phyloP scores from a whole-genome alignment of 2,113 vertebrate species.

The Eudyptes chrysolophus region DNA sequence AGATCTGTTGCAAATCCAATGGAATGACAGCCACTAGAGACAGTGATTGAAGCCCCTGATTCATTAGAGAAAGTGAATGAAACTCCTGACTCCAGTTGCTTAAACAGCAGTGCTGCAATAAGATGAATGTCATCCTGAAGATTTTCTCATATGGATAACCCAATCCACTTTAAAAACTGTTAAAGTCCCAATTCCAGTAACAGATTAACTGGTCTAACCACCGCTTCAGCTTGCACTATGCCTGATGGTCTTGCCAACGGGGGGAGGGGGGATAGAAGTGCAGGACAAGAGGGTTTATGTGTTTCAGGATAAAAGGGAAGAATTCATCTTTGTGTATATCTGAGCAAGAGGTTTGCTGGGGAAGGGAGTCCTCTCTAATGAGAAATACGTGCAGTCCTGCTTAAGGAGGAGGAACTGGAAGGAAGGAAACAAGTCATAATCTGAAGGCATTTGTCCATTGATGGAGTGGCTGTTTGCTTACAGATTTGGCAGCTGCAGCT shows the following conservation, averaged over 20 bases:
- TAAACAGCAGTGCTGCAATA: background rate
- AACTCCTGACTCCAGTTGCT: background rate
- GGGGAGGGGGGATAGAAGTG: background rate
- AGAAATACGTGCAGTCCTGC: conserved; percentile 2
- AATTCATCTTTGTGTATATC: background rate
- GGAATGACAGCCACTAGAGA: background rate
- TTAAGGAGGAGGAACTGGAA: conserved; percentile 7
- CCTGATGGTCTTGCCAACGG: background rate
- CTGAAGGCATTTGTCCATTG: conserved; percentile 14
- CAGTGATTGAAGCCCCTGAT: background rate
- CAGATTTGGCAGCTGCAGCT: conserved; percentile 46
- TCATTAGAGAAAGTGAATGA: background rate
- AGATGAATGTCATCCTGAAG: background rate
- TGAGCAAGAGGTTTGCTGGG: background rate
- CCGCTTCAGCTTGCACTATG: background rate
- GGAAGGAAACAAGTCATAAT: conserved; percentile 52
- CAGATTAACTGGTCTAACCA: background rate
- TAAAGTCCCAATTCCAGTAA: background rate
- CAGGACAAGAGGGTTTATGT: background rate
- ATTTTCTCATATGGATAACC: background rate
- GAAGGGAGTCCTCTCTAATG: background rate
- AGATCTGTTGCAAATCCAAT: background rate
- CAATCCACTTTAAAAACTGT: background rate
- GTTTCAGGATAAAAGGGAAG: background rate
- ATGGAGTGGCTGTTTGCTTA: background rate